phyloP scores from a whole-genome alignment of 2,113 vertebrate species.

The Crypturellus undulatus region DNA sequence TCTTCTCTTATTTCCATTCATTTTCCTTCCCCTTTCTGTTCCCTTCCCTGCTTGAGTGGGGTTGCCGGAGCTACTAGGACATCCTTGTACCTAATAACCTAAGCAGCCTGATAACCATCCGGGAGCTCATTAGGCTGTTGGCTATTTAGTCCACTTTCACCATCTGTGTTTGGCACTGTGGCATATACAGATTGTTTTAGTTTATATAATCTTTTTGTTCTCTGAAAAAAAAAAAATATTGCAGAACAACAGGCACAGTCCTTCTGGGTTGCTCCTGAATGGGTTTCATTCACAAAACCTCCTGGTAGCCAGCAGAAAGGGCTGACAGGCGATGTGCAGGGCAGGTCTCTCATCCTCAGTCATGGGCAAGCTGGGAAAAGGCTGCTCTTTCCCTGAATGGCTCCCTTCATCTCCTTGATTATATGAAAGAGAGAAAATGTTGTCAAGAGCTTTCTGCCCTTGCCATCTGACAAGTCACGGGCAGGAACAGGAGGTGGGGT shows the following conservation, averaged over 20 bases:
- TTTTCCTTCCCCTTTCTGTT: conserved; percentile 6
- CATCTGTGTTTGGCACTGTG: neutral
- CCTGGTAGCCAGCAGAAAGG: neutral
- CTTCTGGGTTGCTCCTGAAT: neutral
- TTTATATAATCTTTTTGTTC: neutral
- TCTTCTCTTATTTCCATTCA: neutral
- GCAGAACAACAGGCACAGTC: neutral
- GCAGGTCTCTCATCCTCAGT: neutral
- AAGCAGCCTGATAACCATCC: neutral
- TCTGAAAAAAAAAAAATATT: neutral
- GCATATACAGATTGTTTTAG: neutral
- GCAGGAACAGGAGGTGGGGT: accelerated
- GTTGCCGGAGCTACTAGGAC: neutral
- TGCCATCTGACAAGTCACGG: neutral
- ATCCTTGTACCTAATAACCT: neutral
- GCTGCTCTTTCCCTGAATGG: neutral
- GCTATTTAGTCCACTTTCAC: neutral
- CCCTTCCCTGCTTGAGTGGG: neutral
- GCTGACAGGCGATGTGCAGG: neutral
- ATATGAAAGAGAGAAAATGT: neutral
- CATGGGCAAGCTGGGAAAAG: neutral
- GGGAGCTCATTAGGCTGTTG: neutral
- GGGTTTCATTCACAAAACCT: neutral
- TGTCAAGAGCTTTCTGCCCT: neutral
- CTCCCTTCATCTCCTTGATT: neutral